phyloP scores from a whole-genome alignment of 2,797 vertebrate genomes.

The Bradypodion pumilum region DNA sequence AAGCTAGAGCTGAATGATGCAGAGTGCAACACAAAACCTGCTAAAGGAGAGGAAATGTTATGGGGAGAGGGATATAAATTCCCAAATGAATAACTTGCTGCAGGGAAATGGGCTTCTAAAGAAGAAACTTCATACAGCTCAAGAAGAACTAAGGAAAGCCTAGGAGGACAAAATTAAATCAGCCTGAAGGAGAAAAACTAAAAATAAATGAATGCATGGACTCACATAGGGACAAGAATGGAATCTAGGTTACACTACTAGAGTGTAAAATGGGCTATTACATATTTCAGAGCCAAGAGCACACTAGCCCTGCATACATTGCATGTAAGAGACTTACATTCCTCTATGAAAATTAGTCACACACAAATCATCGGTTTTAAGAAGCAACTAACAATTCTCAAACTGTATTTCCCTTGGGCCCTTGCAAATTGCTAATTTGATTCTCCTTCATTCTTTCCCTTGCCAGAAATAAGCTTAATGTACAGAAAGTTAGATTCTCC shows the following conservation, averaged over 20 bases:
- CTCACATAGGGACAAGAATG: not conserved
- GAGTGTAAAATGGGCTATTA: not conserved
- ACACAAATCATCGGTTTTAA: not conserved
- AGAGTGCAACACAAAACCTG: constrained; percentile 54
- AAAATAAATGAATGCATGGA: constrained; percentile 15
- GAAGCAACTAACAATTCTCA: not conserved
- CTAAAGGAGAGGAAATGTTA: constrained; percentile 14
- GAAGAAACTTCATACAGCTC: constrained; percentile 46
- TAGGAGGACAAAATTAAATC: constrained; percentile 34
- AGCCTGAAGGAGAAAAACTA: not conserved
- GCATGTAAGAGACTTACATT: not conserved
- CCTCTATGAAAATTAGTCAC: not conserved
- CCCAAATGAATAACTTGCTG: constrained; percentile 55
- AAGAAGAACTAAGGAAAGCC: constrained; percentile 62
- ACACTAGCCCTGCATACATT: not conserved
- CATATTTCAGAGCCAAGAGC: not conserved
- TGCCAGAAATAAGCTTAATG: not conserved
- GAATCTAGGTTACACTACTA: not conserved
- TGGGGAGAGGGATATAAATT: constrained; percentile 47
- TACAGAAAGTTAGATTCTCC: not conserved
- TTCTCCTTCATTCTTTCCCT: not conserved
- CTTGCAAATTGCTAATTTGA: not conserved
- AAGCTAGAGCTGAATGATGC: constrained; percentile 49
- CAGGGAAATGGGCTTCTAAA: constrained; percentile 47
- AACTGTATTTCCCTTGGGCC: not conserved